These are phyloP conservation scores for Phallusia fumigata DNA, from an alignment of 23 tunicate genomes.

Conservation along the genomic window DNA sequence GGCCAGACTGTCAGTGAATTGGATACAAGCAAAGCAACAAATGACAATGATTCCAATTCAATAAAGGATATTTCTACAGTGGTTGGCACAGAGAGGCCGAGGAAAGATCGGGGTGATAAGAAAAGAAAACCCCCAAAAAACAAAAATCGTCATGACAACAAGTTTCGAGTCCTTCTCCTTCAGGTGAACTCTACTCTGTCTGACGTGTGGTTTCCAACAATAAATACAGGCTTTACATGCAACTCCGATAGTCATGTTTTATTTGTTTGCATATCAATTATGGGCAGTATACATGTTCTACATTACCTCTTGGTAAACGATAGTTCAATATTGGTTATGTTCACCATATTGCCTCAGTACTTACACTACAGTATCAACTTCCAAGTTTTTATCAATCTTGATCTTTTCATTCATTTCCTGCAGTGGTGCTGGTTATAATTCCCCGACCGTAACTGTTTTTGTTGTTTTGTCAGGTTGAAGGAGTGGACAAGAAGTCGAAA, in stretches of 20 bases:
- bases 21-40: neutral
- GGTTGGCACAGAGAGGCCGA: constrained; percentile 19
- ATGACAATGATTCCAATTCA: neutral
- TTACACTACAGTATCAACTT: too few relatives aligned
- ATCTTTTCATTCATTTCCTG: too few relatives aligned
- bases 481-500: constrained; percentile 36
- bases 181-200: constrained; percentile 34
- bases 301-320: too few relatives aligned
- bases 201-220: neutral
- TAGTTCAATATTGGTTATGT: too few relatives aligned
- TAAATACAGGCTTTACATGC: neutral
- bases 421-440: too few relatives aligned
- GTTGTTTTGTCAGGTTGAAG: constrained; percentile 50
- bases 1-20: neutral
- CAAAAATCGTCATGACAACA: constrained; percentile 42
- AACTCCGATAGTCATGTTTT: too few relatives aligned
- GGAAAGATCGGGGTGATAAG: constrained; percentile 49
- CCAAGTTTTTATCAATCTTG: too few relatives aligned
- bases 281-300: too few relatives aligned
- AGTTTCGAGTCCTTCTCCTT: constrained; percentile 40
- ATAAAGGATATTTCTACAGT: neutral
- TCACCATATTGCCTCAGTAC: too few relatives aligned
- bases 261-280: too few relatives aligned
- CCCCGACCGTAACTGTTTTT: too few relatives aligned
- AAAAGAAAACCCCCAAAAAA: constrained; percentile 43